Evolutionary conservation across 2,797 vertebrate genomes (phyloP).

Genomic region (Mus caroli): DNA sequence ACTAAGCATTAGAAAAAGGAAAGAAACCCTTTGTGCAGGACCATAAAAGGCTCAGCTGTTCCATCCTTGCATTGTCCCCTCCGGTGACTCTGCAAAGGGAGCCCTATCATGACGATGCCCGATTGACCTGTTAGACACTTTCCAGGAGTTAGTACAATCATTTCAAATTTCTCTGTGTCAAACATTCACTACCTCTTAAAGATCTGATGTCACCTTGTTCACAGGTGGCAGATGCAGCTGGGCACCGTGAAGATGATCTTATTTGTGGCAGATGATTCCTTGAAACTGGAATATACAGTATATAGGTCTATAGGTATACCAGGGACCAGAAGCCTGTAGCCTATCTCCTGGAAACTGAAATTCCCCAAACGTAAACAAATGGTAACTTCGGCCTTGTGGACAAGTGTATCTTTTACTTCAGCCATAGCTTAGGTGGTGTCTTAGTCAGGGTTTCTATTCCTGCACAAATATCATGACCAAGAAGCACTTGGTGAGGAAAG

Average conservation of each 20-base stretch:
- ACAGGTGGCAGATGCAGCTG: neutral
- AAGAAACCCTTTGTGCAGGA: neutral
- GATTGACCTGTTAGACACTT: fast-evolving
- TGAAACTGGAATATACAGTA: neutral
- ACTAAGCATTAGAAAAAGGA: neutral
- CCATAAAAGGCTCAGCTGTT: neutral
- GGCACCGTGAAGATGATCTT: fast-evolving
- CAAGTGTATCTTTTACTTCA: neutral
- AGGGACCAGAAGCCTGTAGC: too few species aligned
- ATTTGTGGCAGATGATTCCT: too few species aligned
- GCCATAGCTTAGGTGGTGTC: too few species aligned
- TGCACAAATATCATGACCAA: too few species aligned
- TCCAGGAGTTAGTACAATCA: neutral
- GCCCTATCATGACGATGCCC: neutral
- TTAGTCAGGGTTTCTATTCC: too few species aligned
- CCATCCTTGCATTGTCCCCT: neutral
- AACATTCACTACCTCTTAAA: fast-evolving
- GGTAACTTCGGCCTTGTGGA: neutral
- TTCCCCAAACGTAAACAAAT: neutral
- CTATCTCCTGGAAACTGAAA: neutral
- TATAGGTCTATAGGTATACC: neutral
- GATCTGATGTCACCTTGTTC: too few species aligned
- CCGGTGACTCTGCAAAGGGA: neutral
- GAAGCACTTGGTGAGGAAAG: too few species aligned
- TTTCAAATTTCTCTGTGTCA: too few species aligned